These are phyloP conservation scores for Hemithea aestivaria DNA, from an alignment of 2,888 invertebrate genomes.

Conservation along the genomic window DNA sequence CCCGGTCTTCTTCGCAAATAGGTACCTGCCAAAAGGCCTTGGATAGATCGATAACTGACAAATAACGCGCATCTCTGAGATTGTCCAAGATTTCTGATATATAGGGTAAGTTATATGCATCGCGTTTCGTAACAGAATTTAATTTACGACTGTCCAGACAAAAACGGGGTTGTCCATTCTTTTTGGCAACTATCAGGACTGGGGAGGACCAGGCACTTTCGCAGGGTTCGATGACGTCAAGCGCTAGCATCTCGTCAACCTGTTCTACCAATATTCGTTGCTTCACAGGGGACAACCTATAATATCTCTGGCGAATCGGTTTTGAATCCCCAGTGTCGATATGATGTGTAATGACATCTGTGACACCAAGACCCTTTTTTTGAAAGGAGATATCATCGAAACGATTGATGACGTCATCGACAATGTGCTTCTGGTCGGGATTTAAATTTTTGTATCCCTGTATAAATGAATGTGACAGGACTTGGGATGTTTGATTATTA, in stretches of 20 bases:
- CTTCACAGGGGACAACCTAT: not conserved
- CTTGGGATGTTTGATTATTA: too few relatives aligned
- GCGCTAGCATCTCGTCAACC: too few relatives aligned
- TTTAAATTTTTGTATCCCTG: too few relatives aligned
- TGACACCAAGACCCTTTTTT: not conserved
- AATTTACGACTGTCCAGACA: not conserved
- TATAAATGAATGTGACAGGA: too few relatives aligned
- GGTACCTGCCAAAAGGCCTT: too few relatives aligned
- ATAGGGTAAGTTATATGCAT: not conserved
- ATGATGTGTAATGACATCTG: not conserved
- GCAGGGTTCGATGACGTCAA: too few relatives aligned
- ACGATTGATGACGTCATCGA: not conserved
- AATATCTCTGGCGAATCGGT: not conserved
- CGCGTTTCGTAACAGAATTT: not conserved
- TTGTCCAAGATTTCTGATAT: not conserved
- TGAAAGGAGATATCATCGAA: not conserved
- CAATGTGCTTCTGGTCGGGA: too few relatives aligned
- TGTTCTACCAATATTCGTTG: not conserved
- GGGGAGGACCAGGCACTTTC: too few relatives aligned
- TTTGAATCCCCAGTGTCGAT: not conserved
- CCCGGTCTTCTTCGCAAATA: too few relatives aligned
- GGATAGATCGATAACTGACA: too few relatives aligned
- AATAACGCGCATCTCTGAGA: too few relatives aligned
- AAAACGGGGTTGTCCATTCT: not conserved
- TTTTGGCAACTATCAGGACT: not conserved